phyloP scores from a whole-genome alignment of 2,888 invertebrate species.

The Sesia apiformis region DNA sequence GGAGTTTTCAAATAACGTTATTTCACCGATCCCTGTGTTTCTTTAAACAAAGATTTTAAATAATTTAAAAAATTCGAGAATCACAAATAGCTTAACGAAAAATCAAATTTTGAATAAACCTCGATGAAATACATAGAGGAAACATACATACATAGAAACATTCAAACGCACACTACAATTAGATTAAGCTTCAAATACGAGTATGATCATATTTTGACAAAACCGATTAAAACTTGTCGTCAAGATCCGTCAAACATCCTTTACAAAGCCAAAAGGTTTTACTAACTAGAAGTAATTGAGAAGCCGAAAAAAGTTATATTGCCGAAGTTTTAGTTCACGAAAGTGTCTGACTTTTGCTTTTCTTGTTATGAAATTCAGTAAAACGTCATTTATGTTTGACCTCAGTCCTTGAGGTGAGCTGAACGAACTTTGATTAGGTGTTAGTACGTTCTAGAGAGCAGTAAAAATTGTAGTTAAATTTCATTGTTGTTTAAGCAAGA shows the following conservation, averaged over 20 bases:
- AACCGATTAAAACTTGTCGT: not conserved
- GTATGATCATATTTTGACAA: not conserved
- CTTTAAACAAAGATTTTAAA: no score
- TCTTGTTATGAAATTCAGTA: slow-evolving; percentile 26
- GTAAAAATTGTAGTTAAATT: no score
- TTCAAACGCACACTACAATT: no score
- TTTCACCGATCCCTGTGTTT: no score
- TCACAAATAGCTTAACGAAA: no score
- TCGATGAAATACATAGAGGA: no score
- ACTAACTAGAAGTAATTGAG: slow-evolving; percentile 20
- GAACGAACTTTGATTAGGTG: not conserved
- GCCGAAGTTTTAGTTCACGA: slow-evolving; percentile 47
- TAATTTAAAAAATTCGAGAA: no score
- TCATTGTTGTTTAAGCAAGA: no score
- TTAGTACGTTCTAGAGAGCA: not conserved
- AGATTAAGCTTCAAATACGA: no score
- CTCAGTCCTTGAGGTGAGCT: not conserved
- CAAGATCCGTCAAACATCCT: slow-evolving; percentile 6
- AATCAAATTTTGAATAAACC: no score
- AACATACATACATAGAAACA: no score
- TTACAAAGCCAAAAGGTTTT: slow-evolving; percentile 8
- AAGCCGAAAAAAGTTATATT: slow-evolving; percentile 59
- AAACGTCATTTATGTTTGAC: slow-evolving; percentile 20
- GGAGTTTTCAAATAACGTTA: no score
- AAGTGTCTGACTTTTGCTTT: slow-evolving; percentile 25